Percentiles rank a stretch among this genome's conserved stretches.
These are phyloP conservation scores for Tetranychus truncatus DNA, from an alignment of 2,888 invertebrate genomes.

Conservation along the genomic window DNA sequence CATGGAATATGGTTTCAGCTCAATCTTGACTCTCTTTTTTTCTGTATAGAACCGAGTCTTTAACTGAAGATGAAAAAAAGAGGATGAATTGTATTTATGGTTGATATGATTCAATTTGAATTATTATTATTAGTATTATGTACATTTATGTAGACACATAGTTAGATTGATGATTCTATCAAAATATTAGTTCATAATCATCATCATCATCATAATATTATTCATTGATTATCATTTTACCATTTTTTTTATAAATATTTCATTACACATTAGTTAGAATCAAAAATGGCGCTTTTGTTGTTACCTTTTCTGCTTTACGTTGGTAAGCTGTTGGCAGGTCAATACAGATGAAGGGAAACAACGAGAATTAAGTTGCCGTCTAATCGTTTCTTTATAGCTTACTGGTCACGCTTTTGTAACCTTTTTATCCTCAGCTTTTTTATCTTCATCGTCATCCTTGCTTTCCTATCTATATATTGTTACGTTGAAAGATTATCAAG, in stretches of 20 bases:
- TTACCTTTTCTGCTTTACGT: background rate
- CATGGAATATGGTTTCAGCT: background rate
- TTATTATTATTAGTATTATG: background rate
- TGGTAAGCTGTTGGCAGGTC: background rate
- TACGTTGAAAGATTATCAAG: background rate
- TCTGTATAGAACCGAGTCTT: background rate
- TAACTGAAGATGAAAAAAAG: background rate
- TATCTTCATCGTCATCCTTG: background rate
- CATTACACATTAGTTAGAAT: background rate
- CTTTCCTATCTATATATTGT: background rate
- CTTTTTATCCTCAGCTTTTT: background rate
- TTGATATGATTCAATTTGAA: background rate
- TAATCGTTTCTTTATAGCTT: background rate
- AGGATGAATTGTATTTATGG: background rate
- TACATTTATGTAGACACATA: too few species aligned
- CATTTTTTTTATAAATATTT: background rate
- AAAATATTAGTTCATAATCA: background rate
- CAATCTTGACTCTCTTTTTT: background rate
- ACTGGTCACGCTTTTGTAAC: background rate
- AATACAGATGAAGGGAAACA: background rate
- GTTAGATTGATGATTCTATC: background rate
- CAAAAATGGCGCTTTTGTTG: background rate
- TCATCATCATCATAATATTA: background rate
- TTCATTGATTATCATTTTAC: background rate
- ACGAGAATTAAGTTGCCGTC: background rate